Percentiles rank a stretch among this genome's conserved stretches.
phyloP scores from a whole-genome alignment of 2,888 invertebrate species.

The Apotomis turbidana region DNA sequence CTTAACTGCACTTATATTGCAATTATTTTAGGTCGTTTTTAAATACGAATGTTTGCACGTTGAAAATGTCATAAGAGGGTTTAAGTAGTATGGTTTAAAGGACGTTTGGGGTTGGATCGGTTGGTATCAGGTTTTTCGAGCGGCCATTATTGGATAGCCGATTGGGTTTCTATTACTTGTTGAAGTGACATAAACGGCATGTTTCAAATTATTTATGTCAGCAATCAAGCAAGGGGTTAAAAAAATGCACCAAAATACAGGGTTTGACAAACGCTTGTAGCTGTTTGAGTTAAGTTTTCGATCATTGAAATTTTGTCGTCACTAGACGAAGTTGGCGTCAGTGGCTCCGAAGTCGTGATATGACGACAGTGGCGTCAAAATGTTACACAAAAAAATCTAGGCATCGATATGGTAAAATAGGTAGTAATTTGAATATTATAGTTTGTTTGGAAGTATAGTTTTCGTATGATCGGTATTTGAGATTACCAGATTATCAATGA shows the following conservation, averaged over 20 bases:
- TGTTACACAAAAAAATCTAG: no score
- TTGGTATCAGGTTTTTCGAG: conserved; percentile 23
- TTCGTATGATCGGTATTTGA: conserved; percentile 6
- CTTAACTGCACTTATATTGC: background rate
- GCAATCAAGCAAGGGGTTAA: no score
- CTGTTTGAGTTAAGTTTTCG: no score
- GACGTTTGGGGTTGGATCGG: background rate
- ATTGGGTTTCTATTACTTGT: conserved; percentile 28
- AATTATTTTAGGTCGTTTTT: background rate
- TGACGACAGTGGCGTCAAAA: no score
- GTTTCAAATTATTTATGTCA: conserved; percentile 14
- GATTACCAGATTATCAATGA: conserved; percentile 19
- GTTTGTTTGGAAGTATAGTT: background rate
- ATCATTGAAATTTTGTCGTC: no score
- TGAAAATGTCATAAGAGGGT: background rate
- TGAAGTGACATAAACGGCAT: conserved; percentile 13
- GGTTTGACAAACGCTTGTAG: no score
- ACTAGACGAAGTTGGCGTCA: no score
- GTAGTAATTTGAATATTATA: background rate
- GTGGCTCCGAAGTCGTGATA: no score
- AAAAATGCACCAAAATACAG: no score
- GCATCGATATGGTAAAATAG: no score
- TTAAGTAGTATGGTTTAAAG: background rate
- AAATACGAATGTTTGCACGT: background rate
- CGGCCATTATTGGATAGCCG: conserved; percentile 19